These are phyloP conservation scores for Seira ritae DNA, from an alignment of 2,888 invertebrate genomes.

Conservation along the genomic window DNA sequence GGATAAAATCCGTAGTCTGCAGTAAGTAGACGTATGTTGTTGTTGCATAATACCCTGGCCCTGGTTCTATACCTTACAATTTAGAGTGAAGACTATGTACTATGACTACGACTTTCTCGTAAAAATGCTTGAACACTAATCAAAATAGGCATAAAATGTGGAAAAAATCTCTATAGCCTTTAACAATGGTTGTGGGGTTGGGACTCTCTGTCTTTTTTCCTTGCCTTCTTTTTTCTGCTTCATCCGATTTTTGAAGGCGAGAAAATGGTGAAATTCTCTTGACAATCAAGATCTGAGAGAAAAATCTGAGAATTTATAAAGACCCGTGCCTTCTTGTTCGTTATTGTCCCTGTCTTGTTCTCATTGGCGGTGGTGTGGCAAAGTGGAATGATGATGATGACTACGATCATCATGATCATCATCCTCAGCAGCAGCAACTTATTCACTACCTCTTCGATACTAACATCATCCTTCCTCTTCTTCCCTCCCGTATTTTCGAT, in stretches of 20 bases:
- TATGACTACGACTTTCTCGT: too few species aligned
- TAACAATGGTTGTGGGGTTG: not conserved
- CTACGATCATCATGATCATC: conserved; percentile 48
- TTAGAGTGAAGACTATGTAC: too few species aligned
- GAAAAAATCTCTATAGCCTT: conserved; percentile 10
- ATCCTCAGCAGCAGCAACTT: too few species aligned
- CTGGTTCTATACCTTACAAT: too few species aligned
- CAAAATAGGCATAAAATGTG: conserved; percentile 15
- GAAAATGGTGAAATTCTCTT: conserved; percentile 63
- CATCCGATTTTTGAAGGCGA: conserved; percentile 52
- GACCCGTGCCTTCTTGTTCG: conserved; percentile 47
- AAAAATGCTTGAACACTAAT: too few species aligned
- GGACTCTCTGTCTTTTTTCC: conserved; percentile 21
- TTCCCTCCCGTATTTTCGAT: not conserved
- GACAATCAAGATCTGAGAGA: conserved; percentile 43
- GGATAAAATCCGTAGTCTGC: not conserved
- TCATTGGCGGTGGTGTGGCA: conserved; percentile 48
- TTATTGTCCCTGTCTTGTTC: conserved; percentile 45
- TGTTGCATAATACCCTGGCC: too few species aligned
- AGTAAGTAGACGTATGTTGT: not conserved
- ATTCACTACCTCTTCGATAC: too few species aligned
- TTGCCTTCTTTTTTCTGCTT: conserved; percentile 32
- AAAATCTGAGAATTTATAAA: conserved; percentile 24
- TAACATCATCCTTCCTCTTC: not conserved
- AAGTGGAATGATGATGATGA: conserved; percentile 37